These are phyloP conservation scores for Lottia scabra DNA, from an alignment of 2,888 invertebrate genomes.

Conservation along the genomic window DNA sequence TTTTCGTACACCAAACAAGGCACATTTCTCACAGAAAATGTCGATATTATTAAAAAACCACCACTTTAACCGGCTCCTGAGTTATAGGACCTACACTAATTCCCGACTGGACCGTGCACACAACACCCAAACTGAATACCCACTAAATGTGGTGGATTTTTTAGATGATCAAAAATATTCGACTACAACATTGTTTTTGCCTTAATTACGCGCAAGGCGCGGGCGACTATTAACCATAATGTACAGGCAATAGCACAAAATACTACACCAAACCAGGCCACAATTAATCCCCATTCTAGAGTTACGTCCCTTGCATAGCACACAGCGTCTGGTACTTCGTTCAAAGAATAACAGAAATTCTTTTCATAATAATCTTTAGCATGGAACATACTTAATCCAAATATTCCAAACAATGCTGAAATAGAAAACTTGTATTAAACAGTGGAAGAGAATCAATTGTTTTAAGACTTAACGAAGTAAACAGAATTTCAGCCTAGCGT, in stretches of 20 bases:
- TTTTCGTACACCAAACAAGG: too few species aligned
- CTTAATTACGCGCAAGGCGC: slow-evolving; percentile 80
- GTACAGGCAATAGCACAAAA: slow-evolving; percentile 85
- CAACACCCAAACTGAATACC: too few species aligned
- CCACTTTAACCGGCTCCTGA: too few species aligned
- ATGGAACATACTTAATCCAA: slow-evolving; percentile 92
- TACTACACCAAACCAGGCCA: slow-evolving; percentile 83
- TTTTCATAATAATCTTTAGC: slow-evolving; percentile 77
- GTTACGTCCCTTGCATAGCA: slow-evolving; percentile 59
- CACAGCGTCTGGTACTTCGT: slow-evolving; percentile 75
- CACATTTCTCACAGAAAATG: too few species aligned
- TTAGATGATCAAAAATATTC: too few species aligned
- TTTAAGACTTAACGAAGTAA: too few species aligned
- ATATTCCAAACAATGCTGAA: slow-evolving; percentile 89
- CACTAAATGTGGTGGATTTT: too few species aligned
- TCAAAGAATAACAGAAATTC: slow-evolving; percentile 49
- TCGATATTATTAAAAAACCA: too few species aligned
- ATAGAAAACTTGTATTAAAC: slow-evolving; percentile 35
- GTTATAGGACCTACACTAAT: too few species aligned
- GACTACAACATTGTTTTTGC: slow-evolving; percentile 58
- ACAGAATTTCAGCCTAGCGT: too few species aligned
- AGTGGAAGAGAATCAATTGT: too few species aligned
- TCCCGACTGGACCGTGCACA: too few species aligned
- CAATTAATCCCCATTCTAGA: slow-evolving; percentile 64
- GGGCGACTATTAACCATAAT: slow-evolving; percentile 88